Base-by-base conservation (phyloP, 1,140 invertebrate species). In the Drosophila insularis region DNA sequence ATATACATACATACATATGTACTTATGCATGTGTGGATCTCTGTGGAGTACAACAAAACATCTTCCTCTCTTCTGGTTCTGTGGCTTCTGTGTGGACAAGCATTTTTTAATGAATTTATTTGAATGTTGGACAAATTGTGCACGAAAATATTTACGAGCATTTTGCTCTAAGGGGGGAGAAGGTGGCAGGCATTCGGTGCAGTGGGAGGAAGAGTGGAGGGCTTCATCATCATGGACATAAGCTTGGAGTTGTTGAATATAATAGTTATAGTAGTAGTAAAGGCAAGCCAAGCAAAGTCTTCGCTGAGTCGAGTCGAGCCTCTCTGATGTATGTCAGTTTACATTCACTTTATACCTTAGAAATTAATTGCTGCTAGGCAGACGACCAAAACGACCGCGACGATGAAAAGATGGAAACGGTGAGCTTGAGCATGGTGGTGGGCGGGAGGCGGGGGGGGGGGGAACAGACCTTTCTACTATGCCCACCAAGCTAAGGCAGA, bases 121-220 rank as follows among this genome's bases (percentile, higher is more conserved):
- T 89, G 85, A 87, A 85, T 89, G 84, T 89, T 89, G 84, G 84
- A 89, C 84, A 89, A 89, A 89, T 89, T 89, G 84, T 89, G 80
- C 84, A 87, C 84, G 72, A 80, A 89, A 71, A 89, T 89, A 89
- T 89, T 89, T 89, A 89, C 85, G 84, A 89, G 64, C 80, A 74
- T 87, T 75, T 64, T 78, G 53, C 10, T 21, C 8, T 17, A 50
- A 17, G 14, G 43, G 39, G 23, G 58, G 17, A 35, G 17, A 35
- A 53, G 55, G 37, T 50, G 23, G 17, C 43, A 50, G 43, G 0
- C 32, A 35, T 35, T 10, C 32, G 32, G 43, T 19, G 43, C 17
- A 46, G 43, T 46, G 43, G 14, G 8, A 46, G 13, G 14, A 50
- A 17, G 2, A 7, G 21, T 66, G 14, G 7, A 63, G 66, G 60